Base-by-base conservation (phyloP, 2,797 vertebrate genomes). In the Cottoperca gobio region DNA sequence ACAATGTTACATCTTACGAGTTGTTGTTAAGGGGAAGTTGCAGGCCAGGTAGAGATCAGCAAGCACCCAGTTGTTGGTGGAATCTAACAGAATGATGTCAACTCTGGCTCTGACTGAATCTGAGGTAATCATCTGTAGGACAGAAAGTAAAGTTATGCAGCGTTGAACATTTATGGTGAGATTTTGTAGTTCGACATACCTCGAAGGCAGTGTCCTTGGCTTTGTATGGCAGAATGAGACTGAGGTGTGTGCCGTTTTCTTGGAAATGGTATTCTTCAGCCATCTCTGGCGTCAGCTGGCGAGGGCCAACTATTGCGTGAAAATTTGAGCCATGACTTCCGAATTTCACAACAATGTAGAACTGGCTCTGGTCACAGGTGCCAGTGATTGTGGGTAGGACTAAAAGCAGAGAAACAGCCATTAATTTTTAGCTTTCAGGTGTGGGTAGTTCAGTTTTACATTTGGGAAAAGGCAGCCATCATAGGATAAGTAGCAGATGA, bases 1-100 rank as follows among this genome's bases (percentile, higher is more conserved):
- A 13, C 1, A 40, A 1, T 9, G 13, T 17, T 0, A 52, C 1
- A 11, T 46, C 84, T 79, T 90, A 96, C 95, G 58, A 3, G 90
- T 94, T 2, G 86, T 88, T 0, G 0, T 76, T 45, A 95, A 43
- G 2, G 94, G 94, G 71, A 96, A 96, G 64, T 48, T 81, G 84
- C 95, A 96, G 64, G 92, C 33, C 73, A 95, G 60, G 33, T 88
- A 94, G 24, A 95, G 88, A 11, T 95, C 91, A 9, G 64, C 85
- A 24, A 94, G 74, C 14, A 73, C 37, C 92, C 92, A 94, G 24
- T 85, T 79, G 71, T 92, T 93, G 13, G 40, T 14, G 0, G 79
- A 45, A 21, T 93, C 86, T 67, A 69, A 84, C 16, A 95, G 79
- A 2, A 89, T 2, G 1, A 95, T 0, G 35, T 95, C 91, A 12